These are phyloP conservation scores for Sarcophaga peregrina DNA, from an alignment of 1,140 invertebrate genomes.

Conservation along the genomic window DNA sequence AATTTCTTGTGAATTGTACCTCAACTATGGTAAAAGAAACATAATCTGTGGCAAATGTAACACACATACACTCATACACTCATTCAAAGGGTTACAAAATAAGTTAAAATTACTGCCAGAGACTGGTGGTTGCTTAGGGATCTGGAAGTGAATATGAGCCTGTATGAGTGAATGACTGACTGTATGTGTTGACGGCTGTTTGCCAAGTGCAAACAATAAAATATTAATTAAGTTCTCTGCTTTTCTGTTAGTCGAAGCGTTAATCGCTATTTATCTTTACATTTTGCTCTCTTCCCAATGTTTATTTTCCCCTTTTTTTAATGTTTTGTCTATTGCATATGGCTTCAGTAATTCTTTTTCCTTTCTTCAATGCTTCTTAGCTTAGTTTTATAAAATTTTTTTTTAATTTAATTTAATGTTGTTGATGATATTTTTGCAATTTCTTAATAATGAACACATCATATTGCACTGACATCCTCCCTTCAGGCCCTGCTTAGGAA, in stretches of 20 bases:
- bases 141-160: not conserved
- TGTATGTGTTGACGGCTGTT: not conserved
- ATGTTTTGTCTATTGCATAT: not conserved
- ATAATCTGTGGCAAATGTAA: too few relatives aligned
- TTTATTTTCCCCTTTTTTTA: not conserved
- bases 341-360: not conserved
- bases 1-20: not conserved
- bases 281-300: not conserved
- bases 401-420: too few relatives aligned
- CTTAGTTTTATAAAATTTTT: too few relatives aligned
- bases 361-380: too few relatives aligned
- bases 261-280: constrained; percentile 8
- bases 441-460: too few relatives aligned
- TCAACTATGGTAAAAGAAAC: not conserved
- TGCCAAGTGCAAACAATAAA: constrained; percentile 21
- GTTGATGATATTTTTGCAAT: too few relatives aligned
- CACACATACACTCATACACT: too few relatives aligned
- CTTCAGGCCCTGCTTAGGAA: too few relatives aligned
- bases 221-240: constrained; percentile 2
- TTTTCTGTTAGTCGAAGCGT: constrained; percentile 7
- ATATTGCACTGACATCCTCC: too few relatives aligned
- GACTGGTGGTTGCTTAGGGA: not conserved
- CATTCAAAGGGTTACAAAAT: too few relatives aligned
- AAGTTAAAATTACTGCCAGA: too few relatives aligned
- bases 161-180: not conserved